Base-by-base conservation (phyloP, 2,888 invertebrate genomes). In the Cephus spinipes region DNA sequence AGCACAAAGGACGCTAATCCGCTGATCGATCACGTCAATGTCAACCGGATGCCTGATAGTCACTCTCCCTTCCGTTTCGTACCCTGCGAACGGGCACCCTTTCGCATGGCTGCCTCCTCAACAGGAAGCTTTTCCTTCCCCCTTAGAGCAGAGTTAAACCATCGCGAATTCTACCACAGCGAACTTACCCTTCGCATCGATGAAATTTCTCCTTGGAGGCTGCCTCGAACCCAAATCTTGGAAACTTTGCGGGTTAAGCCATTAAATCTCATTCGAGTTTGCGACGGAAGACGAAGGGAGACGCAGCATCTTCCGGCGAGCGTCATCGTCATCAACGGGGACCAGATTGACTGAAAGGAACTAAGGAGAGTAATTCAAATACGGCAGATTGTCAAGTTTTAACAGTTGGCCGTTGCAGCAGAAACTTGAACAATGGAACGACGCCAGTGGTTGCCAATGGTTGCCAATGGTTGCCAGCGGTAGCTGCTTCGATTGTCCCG, bases 401-500 rank as follows among this genome's bases (percentile, higher is more conserved):
- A 82, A 82, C 79, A 79, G 81, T 83, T 77, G 80, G 68, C 31
- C 71, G 74, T 71, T 34, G 68, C 68, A 33, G 35, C 68, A 68
- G 74, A 78, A 83, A 83, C 83, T 82, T 81, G 73, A 76, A 84
- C 82, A 81, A 84, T 82, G 78, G 79, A 84, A 81, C 81, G 74
- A 76, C 81, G 79, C 9, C 34, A 34, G 1, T 9, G 34, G 34
- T 34, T 34, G 34, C 1, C 34, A 33, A 1, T 30, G 30, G 30
- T 30, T 30, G 30, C 31, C 31, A 31, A 31, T 33, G 33, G 75
- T 76, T 71, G 75, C 75, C 34, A 40, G 35, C 15, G 11, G 12
- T 71, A 71, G 74, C 33, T n/a, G 69, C 76, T 76, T 32, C 75
- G 32, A 76, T 76, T 78, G 76, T 73, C 68, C 73, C 76, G 23